Percentiles rank a stretch among this genome's conserved stretches.
phyloP scores from a whole-genome alignment of 1,140 invertebrate genomes.

The Eupeodes corollae region DNA sequence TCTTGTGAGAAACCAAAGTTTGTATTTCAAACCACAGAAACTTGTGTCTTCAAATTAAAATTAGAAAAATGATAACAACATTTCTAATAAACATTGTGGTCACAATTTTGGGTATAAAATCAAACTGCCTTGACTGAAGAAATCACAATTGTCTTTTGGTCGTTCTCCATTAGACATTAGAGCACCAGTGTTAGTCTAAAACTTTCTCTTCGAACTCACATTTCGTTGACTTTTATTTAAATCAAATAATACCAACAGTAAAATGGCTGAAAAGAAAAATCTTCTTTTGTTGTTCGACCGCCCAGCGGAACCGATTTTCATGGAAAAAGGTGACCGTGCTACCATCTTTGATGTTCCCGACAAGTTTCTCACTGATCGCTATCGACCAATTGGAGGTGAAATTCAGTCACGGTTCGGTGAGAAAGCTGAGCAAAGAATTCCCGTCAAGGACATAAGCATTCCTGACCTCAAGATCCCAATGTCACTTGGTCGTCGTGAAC shows the following conservation, averaged over 20 bases:
- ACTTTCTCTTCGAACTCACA: no score
- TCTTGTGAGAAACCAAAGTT: no score
- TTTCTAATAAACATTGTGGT: no score
- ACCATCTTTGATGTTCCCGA: conserved; percentile 52
- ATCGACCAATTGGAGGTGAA: conserved; percentile 41
- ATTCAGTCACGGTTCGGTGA: conserved; percentile 45
- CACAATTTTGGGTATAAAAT: no score
- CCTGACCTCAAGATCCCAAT: conserved; percentile 56
- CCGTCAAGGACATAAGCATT: conserved; percentile 50
- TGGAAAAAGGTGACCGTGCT: conserved; percentile 48
- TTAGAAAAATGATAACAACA: no score
- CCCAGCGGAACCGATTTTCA: conserved; percentile 61
- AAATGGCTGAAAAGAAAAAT: conserved; percentile 37
- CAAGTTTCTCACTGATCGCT: conserved; percentile 50
- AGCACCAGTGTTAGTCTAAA: no score
- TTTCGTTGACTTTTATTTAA: no score
- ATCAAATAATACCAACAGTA: not conserved
- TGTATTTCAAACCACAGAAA: no score
- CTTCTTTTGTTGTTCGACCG: conserved; percentile 57
- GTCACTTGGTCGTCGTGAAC: conserved; percentile 50
- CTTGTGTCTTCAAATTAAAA: no score
- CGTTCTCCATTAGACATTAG: no score
- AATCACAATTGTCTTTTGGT: no score
- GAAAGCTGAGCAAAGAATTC: conserved; percentile 43
- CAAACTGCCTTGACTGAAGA: no score